A percentile compares a stretch with the other conserved stretches of the same genome.
These are phyloP conservation scores for Oreochromis spilurus DNA, from an alignment of 2,113 vertebrate genomes.

Conservation along the genomic window DNA sequence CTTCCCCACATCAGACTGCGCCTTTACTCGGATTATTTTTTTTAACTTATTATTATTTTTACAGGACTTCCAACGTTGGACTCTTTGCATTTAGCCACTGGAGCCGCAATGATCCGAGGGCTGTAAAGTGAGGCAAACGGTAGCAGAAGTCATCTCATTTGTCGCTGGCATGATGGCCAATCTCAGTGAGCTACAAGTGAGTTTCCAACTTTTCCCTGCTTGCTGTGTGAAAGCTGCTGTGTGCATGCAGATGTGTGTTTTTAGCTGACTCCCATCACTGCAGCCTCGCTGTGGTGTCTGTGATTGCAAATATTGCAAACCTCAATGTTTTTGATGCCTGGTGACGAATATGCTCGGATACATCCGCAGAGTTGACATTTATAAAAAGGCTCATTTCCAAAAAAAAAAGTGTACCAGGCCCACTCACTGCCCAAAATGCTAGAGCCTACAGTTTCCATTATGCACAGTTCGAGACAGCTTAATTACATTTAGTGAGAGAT, in stretches of 20 bases:
- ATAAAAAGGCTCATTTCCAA: background rate
- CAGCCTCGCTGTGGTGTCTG: background rate
- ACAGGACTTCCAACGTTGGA: background rate
- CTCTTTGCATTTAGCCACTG: background rate
- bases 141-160: background rate
- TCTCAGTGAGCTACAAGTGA: constrained; percentile 66
- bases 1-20: background rate
- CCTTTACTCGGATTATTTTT: background rate
- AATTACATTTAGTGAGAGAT: background rate
- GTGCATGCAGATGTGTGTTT: background rate
- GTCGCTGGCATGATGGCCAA: constrained; percentile 57
- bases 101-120: constrained; percentile 16
- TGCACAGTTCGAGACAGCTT: background rate
- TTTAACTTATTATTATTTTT: background rate
- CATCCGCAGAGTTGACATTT: background rate
- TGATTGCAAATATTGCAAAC: background rate
- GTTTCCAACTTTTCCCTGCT: constrained; percentile 22
- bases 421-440: background rate
- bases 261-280: background rate
- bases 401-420: background rate
- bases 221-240: background rate
- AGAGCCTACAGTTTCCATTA: background rate
- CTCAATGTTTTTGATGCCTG: background rate
- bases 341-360: background rate
- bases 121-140: background rate